phyloP scores from a whole-genome alignment of 2,113 vertebrate species.

The Anarhynchus alexandrinus region DNA sequence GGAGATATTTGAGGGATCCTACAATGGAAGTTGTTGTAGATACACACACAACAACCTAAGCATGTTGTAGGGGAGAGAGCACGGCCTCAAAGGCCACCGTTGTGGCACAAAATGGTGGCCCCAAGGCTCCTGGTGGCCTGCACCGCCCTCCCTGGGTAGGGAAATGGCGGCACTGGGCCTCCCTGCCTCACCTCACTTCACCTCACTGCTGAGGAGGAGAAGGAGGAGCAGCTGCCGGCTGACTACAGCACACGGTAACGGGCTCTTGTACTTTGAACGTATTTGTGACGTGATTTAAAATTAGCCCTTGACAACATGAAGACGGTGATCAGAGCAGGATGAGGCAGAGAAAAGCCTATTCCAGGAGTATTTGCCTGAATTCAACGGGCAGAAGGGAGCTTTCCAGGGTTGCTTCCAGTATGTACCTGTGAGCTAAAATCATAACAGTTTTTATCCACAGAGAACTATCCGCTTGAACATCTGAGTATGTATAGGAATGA shows the following conservation, averaged over 20 bases:
- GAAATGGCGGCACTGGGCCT: fast-evolving
- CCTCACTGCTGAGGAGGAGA: neutral
- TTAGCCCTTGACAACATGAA: slow-evolving; percentile 45
- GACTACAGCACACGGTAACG: neutral
- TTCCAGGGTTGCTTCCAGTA: neutral
- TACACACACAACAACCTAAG: neutral
- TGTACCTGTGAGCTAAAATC: neutral
- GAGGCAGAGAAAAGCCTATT: neutral
- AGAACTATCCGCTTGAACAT: neutral
- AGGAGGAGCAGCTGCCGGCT: neutral
- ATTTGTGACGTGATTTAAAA: slow-evolving; percentile 23
- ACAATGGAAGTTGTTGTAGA: neutral
- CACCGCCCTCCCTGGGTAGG: neutral
- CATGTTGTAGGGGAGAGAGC: neutral
- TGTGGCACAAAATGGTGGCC: neutral
- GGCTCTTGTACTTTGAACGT: slow-evolving; percentile 33
- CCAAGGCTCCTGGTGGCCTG: neutral
- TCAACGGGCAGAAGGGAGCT: neutral
- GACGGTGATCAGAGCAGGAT: neutral
- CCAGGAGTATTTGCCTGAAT: neutral
- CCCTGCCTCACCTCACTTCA: neutral
- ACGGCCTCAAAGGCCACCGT: fast-evolving
- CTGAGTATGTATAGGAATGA: neutral
- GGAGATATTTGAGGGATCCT: neutral
- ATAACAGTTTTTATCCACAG: neutral